phyloP scores from a whole-genome alignment of 92 coral and sea anemone species.

The Umimayanthus chanpuru region DNA sequence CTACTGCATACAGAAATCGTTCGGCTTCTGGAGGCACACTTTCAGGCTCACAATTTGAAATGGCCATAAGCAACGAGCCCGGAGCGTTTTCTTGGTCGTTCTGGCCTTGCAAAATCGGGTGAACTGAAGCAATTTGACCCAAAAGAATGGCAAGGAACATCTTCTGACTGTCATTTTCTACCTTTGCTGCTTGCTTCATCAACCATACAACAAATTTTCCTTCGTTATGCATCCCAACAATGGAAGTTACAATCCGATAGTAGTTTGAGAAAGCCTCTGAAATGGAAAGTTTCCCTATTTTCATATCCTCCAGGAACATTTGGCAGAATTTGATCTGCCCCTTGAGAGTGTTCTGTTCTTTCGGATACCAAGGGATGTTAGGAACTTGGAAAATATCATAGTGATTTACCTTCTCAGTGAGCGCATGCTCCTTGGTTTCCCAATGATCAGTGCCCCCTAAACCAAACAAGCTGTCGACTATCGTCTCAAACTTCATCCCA shows the following conservation, averaged over 20 bases:
- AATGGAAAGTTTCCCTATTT: neutral
- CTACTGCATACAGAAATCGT: neutral
- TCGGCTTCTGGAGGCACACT: neutral
- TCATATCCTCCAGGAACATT: neutral
- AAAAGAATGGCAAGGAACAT: conserved; percentile 6
- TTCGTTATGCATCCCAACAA: neutral
- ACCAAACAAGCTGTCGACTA: neutral
- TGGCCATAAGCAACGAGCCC: neutral
- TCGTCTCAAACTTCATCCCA: neutral
- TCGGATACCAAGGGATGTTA: neutral
- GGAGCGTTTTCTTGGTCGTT: neutral
- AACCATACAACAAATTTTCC: neutral
- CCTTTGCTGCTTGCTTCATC: neutral
- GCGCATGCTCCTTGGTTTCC: neutral
- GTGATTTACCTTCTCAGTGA: neutral
- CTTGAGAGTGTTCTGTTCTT: neutral
- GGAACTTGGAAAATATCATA: conserved; percentile 2
- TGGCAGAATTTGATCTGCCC: conserved; percentile 4
- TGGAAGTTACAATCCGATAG: neutral
- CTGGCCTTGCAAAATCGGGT: neutral
- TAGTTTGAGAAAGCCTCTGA: neutral
- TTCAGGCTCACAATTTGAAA: neutral
- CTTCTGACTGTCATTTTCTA: neutral
- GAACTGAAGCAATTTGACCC: conserved; percentile 8
- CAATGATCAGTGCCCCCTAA: neutral